Evolutionary conservation across 2,888 invertebrate species (phyloP), one percentile per base, ranked within the genome.

Genomic region (Amphimallon solstitiale): DNA sequence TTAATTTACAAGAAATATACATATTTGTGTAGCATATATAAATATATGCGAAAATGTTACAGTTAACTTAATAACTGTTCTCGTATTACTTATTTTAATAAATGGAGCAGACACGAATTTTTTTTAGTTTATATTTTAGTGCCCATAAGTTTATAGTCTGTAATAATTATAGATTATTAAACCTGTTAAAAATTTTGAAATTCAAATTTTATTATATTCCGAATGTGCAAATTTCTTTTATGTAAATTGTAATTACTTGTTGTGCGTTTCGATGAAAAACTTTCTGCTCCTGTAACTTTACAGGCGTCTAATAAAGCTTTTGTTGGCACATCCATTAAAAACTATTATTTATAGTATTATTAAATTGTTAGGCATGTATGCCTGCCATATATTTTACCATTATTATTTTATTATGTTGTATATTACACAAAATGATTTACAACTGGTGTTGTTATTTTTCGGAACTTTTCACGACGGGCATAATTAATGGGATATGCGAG

Each of bases 231-330:
- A 49, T 29, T 29, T 7, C 29, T 48, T 51, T 51, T 37, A 35
- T 35, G n/a, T 10, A 17, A 35, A 17, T 10, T 7, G 51, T 51
- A 34, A 51, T 46, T 46, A 19, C 46, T 9, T 46, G 46, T n/a
- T 51, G 17, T 17, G 17, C 15, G 51, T 35, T 51, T 34, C 51
- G 51, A 51, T 35, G 51, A 35, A 51, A 51, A 51, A 51, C 51
- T 51, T 51, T 51, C 51, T 51, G 51, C 51, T 51, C 35, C 51
- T 51, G 51, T 51, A 51, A 51, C 17, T 51, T 51, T 51, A 35
- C 35, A 17, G 29, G 29, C 51, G 35, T 35, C 34, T 51, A 51
- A 49, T 29, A 49, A 23, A 14, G 15, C 35, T 35, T 35, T 51
- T 35, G 51, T 51, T 51, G 15, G 35, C 35, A 51, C 15, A 34